Conservation (phyloP, 2,797 vertebrate genomes). For the Leptodactylus fallax region DNA sequence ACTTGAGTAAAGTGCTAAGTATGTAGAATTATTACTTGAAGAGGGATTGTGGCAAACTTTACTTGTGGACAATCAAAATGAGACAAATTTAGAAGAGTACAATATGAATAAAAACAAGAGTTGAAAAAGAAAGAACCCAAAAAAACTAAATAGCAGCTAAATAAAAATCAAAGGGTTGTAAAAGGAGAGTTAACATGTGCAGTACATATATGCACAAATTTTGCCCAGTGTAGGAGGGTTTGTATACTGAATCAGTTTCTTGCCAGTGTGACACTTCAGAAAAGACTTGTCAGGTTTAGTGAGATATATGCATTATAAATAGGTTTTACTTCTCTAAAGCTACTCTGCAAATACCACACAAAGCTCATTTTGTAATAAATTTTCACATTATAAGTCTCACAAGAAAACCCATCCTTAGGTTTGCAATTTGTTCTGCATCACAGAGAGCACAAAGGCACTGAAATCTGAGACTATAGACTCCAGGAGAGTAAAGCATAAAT, state of each 20-base stretch:
- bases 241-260: background rate
- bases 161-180: background rate
- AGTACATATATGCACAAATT: background rate
- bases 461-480: constrained; percentile 7
- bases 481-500: background rate
- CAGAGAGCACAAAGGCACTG: constrained; percentile 48
- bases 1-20: no score
- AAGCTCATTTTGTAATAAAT: constrained; percentile 4
- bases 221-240: background rate
- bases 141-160: background rate
- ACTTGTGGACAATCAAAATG: no score
- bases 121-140: no score
- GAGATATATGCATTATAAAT: background rate
- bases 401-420: background rate
- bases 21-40: no score
- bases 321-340: background rate
- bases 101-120: no score
- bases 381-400: constrained; percentile 10
- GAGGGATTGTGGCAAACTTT: no score
- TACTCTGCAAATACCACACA: background rate
- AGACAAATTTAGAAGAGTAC: no score
- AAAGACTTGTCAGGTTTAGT: background rate
- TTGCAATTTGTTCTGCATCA: background rate
- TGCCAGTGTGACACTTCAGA: background rate
- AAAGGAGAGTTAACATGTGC: background rate